Conservation (phyloP, 2,113 vertebrate genomes). For the Aleadryas rufinucha region DNA sequence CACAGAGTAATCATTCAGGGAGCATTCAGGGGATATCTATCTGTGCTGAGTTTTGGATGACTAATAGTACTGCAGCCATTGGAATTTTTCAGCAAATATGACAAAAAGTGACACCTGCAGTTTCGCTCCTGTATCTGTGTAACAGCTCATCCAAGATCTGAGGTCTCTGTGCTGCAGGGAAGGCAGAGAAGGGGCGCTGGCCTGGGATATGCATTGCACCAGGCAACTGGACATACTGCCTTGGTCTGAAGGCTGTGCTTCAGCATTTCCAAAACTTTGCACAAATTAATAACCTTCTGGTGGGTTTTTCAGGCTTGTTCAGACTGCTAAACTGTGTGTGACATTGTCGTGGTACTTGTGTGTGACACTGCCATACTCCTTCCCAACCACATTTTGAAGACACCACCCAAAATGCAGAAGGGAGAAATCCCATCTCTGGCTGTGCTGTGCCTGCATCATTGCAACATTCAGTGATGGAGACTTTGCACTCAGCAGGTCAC, state of each 20-base stretch:
- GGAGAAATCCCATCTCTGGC: background rate
- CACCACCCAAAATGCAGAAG: rapidly evolving
- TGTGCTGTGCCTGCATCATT: rapidly evolving
- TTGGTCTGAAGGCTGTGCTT: background rate
- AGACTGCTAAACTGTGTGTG: background rate
- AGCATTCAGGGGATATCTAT: background rate
- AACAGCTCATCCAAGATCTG: background rate
- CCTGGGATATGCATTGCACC: background rate
- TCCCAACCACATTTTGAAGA: background rate
- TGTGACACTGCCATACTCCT: background rate
- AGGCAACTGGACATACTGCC: too few relatives aligned
- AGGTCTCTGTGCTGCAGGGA: background rate
- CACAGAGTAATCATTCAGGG: background rate
- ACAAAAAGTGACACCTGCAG: background rate
- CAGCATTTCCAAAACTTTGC: background rate
- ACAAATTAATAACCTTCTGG: background rate
- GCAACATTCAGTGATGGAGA: background rate
- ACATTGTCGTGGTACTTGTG: rapidly evolving
- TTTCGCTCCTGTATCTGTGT: background rate
- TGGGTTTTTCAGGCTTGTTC: background rate
- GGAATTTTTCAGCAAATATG: background rate
- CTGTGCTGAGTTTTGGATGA: background rate
- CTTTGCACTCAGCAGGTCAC: background rate
- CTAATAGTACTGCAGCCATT: background rate
- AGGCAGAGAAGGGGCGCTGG: rapidly evolving